Conservation (phyloP, 2,888 invertebrate genomes). For the Lochmaea crataegi region DNA sequence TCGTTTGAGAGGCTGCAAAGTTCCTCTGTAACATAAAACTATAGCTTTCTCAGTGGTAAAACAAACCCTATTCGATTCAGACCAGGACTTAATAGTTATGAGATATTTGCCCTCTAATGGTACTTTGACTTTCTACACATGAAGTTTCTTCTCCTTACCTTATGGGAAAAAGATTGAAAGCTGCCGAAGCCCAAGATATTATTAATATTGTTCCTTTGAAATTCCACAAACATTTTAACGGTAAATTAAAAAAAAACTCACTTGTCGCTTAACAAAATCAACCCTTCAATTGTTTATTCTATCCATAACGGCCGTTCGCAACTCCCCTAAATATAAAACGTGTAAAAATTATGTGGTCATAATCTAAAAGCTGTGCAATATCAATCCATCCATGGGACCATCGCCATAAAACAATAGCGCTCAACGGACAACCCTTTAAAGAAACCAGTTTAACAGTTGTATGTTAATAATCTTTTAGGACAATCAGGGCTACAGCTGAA, state of each 20-base stretch:
- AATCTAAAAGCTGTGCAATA: conserved; percentile 23
- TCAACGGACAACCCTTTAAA: conserved; percentile 45
- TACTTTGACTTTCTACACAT: too few relatives aligned
- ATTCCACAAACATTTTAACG: too few relatives aligned
- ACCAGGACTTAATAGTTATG: too few relatives aligned
- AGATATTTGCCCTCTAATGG: too few relatives aligned
- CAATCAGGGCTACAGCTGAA: conserved; percentile 48
- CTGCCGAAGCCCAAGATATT: too few relatives aligned
- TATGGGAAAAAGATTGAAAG: too few relatives aligned
- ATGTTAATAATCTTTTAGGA: conserved; percentile 53
- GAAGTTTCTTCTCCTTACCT: too few relatives aligned
- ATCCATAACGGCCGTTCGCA: conserved; percentile 22
- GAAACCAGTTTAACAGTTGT: conserved; percentile 54
- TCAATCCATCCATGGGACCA: conserved; percentile 34
- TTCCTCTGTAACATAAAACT: too few relatives aligned
- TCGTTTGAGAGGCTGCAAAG: too few relatives aligned
- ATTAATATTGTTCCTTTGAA: too few relatives aligned
- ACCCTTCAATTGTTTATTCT: conserved; percentile 34
- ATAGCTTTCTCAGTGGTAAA: too few relatives aligned
- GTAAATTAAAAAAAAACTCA: neutral
- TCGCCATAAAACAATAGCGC: conserved; percentile 43
- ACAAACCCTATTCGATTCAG: too few relatives aligned
- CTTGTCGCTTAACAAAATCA: conserved; percentile 1
- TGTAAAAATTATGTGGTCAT: conserved; percentile 37
- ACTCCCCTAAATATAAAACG: conserved; percentile 19